Base-by-base conservation (phyloP, 2,797 vertebrate genomes). In the Poecilia gillii region DNA sequence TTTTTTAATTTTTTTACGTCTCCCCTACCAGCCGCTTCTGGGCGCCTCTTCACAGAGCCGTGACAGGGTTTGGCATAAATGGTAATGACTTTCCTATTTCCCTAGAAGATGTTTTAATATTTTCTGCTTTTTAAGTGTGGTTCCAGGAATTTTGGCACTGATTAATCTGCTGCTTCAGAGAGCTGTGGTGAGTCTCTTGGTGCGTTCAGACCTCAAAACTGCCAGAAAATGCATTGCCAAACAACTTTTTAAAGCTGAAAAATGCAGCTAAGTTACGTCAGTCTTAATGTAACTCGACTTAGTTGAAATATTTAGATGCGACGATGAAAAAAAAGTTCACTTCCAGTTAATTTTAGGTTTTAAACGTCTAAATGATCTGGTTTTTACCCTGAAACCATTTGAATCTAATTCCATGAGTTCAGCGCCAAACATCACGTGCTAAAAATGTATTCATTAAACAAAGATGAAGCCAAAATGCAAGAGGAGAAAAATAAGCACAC, bases 121-220 rank as follows among this genome's bases (percentile, higher is more conserved):
- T 86, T 85, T 85, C 55, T 49, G 41, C 51, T 82, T 82, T 85
- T 84, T 76, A 84, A 87, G 51, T 39, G 16, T 49, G 55, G 78
- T 81, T 77, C 45, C 71, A 77, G 83, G 20, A 81, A 53, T 75
- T 81, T 87, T 83, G 86, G 84, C 85, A 74, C 47, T 0, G 41
- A 73, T 11, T 1, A 46, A 53, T 62, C 23, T 6, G 57, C 53
- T 66, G 62, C 68, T 79, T 76, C n/a, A 43, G 62, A 80, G 77
- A 80, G 78, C 64, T 78, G 47, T n/a, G 39, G 76, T 84, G 6
- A 47, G 28, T 13, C 45, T 76, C 14, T 2, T 73, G 79, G 71
- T 79, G 82, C 62, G 75, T 74, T 84, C 46, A 84, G 84, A 75
- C 45, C 59, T 80, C 74, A 28, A 23, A 18, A 25, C 55, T 70